A percentile compares a stretch with the other conserved stretches of the same genome.
phyloP scores from a whole-genome alignment of 2,888 invertebrate genomes.

The Xestia c-nigrum region DNA sequence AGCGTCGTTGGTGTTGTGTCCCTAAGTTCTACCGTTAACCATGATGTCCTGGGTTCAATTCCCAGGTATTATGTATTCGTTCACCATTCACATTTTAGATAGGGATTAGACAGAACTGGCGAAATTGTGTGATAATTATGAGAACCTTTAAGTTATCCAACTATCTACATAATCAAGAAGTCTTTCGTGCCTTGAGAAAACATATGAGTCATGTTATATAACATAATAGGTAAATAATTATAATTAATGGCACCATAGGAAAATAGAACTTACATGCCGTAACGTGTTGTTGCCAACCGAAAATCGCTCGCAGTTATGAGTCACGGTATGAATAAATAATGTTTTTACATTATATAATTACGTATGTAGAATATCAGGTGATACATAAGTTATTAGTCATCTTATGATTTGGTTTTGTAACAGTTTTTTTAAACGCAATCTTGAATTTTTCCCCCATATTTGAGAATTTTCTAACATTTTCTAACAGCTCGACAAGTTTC shows the following conservation, averaged over 20 bases:
- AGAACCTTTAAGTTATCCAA: neutral
- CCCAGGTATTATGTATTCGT: neutral
- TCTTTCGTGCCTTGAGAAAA: conserved; percentile 3
- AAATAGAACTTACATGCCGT: conserved; percentile 2
- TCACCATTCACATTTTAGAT: too few species aligned
- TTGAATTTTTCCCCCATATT: neutral
- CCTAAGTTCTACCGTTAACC: neutral
- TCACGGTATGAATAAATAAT: conserved; percentile 18
- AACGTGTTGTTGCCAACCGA: conserved; percentile 24
- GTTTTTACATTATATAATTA: conserved; percentile 23
- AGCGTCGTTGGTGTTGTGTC: neutral
- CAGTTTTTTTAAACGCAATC: neutral
- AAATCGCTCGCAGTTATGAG: conserved; percentile 10
- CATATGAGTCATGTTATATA: conserved; percentile 8
- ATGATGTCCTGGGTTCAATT: neutral
- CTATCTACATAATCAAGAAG: neutral
- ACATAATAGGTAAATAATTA: conserved; percentile 22
- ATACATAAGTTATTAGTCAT: conserved; percentile 10
- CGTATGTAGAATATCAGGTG: conserved; percentile 32
- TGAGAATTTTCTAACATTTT: neutral
- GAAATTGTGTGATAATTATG: neutral
- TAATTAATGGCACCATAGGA: conserved; percentile 41
- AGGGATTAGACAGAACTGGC: neutral
- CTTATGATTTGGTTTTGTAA: conserved; percentile 11
- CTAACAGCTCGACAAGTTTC: neutral